A percentile compares a stretch with the other conserved stretches of the same genome.
phyloP scores from a whole-genome alignment of 2,113 vertebrate species.

The Cebus imitator region DNA sequence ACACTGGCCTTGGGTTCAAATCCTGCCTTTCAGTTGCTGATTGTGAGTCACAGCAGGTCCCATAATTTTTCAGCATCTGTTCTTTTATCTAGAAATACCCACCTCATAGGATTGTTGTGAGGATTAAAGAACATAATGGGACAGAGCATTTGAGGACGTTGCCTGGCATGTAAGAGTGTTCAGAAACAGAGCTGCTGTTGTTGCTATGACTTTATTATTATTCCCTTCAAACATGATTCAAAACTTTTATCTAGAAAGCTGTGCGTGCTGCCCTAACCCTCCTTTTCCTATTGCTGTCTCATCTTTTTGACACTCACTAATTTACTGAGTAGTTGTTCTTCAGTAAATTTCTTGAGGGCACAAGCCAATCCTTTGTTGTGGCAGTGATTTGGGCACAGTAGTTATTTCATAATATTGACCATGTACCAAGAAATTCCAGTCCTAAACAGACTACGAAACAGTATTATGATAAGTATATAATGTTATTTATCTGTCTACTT shows the following conservation, averaged over 20 bases:
- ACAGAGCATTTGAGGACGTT: background rate
- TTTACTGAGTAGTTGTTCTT: background rate
- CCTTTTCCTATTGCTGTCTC: background rate
- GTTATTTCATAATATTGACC: background rate
- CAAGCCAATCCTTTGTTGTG: background rate
- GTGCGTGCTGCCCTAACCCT: background rate
- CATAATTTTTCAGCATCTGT: background rate
- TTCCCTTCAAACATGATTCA: background rate
- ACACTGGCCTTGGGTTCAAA: background rate
- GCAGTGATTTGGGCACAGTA: background rate
- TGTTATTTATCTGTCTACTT: background rate
- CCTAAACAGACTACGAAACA: background rate
- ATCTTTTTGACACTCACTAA: background rate
- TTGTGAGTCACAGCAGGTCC: background rate
- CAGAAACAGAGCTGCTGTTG: background rate
- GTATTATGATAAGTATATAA: background rate
- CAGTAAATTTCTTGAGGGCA: background rate
- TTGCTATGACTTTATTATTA: background rate
- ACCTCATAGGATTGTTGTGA: background rate
- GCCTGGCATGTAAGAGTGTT: background rate
- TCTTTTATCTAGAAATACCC: constrained; percentile 27
- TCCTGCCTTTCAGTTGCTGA: background rate
- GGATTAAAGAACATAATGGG: background rate
- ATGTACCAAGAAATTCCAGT: background rate
- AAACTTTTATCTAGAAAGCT: background rate